Evolutionary conservation across 2,797 vertebrate species (phyloP), one percentile per base, ranked within the genome.

Genomic region (Paratrypauchen microcephalus): DNA sequence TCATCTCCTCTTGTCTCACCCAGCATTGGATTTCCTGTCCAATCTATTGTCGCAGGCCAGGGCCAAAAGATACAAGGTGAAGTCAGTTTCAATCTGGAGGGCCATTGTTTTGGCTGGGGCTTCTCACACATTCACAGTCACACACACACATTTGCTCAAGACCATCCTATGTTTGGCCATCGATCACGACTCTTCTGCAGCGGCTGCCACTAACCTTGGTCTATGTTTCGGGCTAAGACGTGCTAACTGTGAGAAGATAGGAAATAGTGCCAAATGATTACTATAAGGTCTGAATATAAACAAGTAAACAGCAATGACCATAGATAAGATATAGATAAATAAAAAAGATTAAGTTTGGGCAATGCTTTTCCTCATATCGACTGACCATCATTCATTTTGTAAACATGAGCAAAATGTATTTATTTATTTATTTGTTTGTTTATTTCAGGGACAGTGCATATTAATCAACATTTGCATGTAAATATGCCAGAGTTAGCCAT

Each of bases 81-180:
- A 96, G 95, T 96, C 94, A 89, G 90, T 95, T 95, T 93, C 94
- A 95, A 95, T 96, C 95, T 95, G 94, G 94, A 94, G 92, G 78
- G 69, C 92, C 87, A 95, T 96, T 96, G 95, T 93, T 95, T 95
- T 95, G 78, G 70, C 78, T 86, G 78, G 73, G 69, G 74, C 79
- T 90, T 77, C 74, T 68, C 71, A 47, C 77, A 74, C 66, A 69
- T 58, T 79, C 67, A 63, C 66, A 71, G 45, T 71, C 45, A 71
- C 64, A 65, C 56, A 69, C 66, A 83, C 72, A 72, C 73, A 74
- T 59, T 72, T 60, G 65, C 54, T 64, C 62, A 18, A 28, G 70
- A 56, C 83, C 91, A 94, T 92, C 93, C 87, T 83, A 89, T 91
- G 88, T 86, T 83, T 86, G 32, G 86, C 91, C 85, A 95, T 95